Evolutionary conservation across 2,888 invertebrate species (phyloP), one percentile per base, ranked within the genome.

Genomic region (Polyommatus iphigenia): DNA sequence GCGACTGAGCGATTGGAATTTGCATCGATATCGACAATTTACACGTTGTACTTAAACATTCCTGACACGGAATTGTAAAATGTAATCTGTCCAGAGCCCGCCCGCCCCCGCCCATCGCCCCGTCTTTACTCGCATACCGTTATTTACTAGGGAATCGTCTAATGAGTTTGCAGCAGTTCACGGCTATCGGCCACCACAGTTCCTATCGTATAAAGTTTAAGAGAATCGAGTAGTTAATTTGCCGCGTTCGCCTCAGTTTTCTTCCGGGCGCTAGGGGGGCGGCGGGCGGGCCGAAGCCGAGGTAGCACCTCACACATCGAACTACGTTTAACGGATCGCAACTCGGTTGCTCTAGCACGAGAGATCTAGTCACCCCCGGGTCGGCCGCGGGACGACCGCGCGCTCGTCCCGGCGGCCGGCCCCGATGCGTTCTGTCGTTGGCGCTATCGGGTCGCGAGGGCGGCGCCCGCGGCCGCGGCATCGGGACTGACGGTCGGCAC

Each of bases 201-300:
- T 94, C 93, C 93, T 94, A 93, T 88, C 83, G 85, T 87, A 88
- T 82, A 78, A 85, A 86, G 82, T 84, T 89, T 89, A 87, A 87
- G 88, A 85, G 85, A 88, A 84, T 50, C 84, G 83, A 83, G 83
- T 88, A 86, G 88, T 88, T 90, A 86, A 87, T 88, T 90, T 86
- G 83, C 85, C 85, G 84, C 84, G 83, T 85, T 85, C 87, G 82
- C 83, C 84, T 81, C 85, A 86, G 85, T 87, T 88, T 85, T 85
- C 79, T 86, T 86, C 80, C 79, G 76, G 76, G 81, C 79, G 77
- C 83, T 88, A 85, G 84, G 87, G 84, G 86, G 87, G 82, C 85
- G 88, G 87, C 88, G 85, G 82, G 84, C 78, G 82, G 81, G 78
- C 77, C 20, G 67, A 77, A 57, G 75, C 67, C 77, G 71, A 75